Conservation (phyloP, 1,140 invertebrate genomes). For the Reticulitermes speratus region DNA sequence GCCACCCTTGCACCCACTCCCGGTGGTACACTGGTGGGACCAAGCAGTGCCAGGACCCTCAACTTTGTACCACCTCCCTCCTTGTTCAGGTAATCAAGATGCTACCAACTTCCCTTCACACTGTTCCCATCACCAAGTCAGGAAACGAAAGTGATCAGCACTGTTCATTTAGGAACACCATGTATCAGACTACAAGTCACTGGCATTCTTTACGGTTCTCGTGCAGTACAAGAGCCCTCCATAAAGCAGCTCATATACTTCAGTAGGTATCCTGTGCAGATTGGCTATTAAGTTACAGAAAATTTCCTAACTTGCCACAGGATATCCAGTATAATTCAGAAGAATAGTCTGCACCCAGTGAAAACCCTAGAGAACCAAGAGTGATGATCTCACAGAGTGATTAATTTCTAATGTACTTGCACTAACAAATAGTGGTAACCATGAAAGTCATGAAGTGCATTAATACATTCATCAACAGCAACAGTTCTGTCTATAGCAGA, state of each 20-base stretch:
- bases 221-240: not conserved
- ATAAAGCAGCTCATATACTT: not conserved
- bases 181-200: not conserved
- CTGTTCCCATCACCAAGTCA: constrained; percentile 30
- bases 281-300: not conserved
- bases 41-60: constrained; percentile 26
- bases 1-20: constrained; percentile 29
- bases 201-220: not conserved
- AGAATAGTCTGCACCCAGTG: not conserved
- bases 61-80: constrained; percentile 26
- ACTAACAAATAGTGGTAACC: constrained; percentile 3
- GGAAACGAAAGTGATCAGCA: constrained; percentile 31
- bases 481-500: not conserved
- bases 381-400: constrained; percentile 25
- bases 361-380: not conserved
- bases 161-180: not conserved
- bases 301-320: not conserved
- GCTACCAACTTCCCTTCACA: constrained; percentile 24
- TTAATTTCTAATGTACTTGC: not conserved
- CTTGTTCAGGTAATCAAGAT: constrained; percentile 22
- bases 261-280: not conserved
- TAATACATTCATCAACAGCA: not conserved
- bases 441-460: not conserved
- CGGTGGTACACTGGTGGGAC: constrained; percentile 32
- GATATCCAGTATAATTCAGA: not conserved